These are phyloP conservation scores for Pterocles gutturalis DNA, from an alignment of 2,113 vertebrate genomes.

Conservation along the genomic window DNA sequence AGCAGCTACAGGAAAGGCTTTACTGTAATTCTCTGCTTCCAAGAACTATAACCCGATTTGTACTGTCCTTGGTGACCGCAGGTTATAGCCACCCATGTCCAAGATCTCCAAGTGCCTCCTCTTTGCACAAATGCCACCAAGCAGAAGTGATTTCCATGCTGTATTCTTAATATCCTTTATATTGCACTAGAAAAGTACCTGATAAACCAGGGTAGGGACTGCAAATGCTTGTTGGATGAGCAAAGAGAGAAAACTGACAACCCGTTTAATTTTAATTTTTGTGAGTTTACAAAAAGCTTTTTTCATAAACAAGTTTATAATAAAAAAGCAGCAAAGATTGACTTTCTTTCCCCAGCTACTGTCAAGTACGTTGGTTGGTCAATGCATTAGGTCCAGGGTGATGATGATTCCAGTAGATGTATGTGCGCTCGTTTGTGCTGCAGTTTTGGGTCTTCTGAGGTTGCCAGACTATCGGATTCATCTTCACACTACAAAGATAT, in stretches of 20 bases:
- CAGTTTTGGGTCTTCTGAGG: neutral
- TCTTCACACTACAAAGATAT: neutral
- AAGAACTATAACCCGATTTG: rapidly evolving
- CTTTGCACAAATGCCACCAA: neutral
- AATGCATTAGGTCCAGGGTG: neutral
- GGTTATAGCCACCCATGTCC: neutral
- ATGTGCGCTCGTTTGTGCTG: rapidly evolving
- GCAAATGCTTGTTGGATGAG: neutral
- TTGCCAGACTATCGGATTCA: neutral
- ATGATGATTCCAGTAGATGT: neutral
- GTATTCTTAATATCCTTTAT: neutral
- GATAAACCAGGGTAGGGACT: neutral
- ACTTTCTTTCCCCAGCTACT: neutral
- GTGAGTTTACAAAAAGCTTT: neutral
- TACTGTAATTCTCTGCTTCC: neutral
- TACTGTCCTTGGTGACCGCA: neutral
- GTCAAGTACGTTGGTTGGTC: neutral
- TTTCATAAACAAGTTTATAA: neutral
- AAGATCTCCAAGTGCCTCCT: neutral
- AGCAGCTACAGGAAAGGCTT: neutral
- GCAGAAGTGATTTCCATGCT: neutral
- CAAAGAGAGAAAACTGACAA: neutral
- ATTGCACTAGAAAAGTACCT: neutral
- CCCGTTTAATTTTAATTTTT: neutral
- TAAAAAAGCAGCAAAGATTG: neutral